These are phyloP conservation scores for Ictalurus punctatus DNA, from an alignment of 2,113 vertebrate genomes.

Conservation along the genomic window DNA sequence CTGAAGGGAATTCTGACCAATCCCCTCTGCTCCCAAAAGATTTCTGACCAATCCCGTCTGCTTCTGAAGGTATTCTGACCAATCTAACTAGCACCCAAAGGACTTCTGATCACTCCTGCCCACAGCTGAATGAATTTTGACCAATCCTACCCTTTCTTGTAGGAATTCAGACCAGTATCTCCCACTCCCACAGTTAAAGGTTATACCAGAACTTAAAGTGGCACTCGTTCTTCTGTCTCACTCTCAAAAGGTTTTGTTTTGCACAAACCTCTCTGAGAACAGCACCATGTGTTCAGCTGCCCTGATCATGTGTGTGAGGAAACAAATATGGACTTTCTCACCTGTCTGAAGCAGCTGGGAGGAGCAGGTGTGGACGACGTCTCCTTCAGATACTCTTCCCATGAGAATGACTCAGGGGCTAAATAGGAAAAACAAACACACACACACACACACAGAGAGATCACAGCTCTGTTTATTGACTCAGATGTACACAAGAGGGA, in stretches of 20 bases:
- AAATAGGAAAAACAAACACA: constrained; percentile 35
- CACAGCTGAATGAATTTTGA: background rate
- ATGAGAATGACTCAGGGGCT: constrained; percentile 82
- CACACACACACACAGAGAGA: background rate
- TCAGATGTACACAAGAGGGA: background rate
- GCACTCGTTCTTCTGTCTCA: background rate
- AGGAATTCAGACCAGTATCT: background rate
- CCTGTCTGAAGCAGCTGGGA: constrained; percentile 89
- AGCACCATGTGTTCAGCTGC: background rate
- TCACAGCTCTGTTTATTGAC: background rate
- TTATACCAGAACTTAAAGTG: background rate
- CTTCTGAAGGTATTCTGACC: background rate
- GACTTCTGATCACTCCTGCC: background rate
- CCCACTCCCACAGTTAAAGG: background rate
- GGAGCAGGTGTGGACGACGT: constrained; percentile 84
- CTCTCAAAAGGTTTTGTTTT: background rate
- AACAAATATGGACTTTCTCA: constrained; percentile 48
- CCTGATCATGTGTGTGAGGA: background rate
- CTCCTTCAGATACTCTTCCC: constrained; percentile 92
- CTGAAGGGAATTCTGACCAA: no score
- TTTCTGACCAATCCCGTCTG: background rate
- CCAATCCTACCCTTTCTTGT: background rate
- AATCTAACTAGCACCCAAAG: background rate
- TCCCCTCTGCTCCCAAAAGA: background rate
- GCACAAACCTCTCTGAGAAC: background rate